Evolutionary conservation across 2,888 invertebrate genomes (phyloP), one percentile per base, ranked within the genome.

Genomic region (Epicampocera succincta): DNA sequence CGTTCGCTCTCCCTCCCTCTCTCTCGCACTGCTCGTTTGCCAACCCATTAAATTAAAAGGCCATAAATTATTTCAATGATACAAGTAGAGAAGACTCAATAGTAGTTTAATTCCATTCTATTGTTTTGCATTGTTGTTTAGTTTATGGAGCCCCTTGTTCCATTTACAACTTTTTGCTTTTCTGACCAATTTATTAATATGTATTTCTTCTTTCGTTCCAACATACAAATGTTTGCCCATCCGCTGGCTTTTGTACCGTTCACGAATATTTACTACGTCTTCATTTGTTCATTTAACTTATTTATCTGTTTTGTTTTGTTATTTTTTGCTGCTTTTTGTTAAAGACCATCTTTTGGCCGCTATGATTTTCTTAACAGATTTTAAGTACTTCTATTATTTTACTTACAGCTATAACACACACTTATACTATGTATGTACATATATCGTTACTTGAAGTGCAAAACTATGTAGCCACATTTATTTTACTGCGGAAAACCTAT

Each of bases 41-140:
- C 90, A 89, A 80, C 90, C 90, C 89, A 90, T 90, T 90, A 90
- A 90, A 90, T 90, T 90, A 90, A 90, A 90, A 89, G 90, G 86
- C 87, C 87, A 90, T 90, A 90, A 90, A 90, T 89, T 88, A 90
- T 86, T 85, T 85, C 87, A 85, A 63, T 76, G 25, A 29, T 17
- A 38, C 25, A 54, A 17, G 38, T 40, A 38, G 52, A 33, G 15
- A 33, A 9, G 50, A 40, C 66, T 50, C 50, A 52, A 60, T 60
- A 13, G 17, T 60, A 13, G 17, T 68, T 33, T 13, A n/a, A 38
- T 33, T 19, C 17, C 19, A 38, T 65, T 74, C 42, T 33, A 66
- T 72, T 79, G 84, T 84, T 61, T 58, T 72, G 25, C 44, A 46
- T 69, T 74, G 84, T 84, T 85, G 60, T 52, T 44, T 40, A 25